phyloP scores from a whole-genome alignment of 2,888 invertebrate species.

The Augochlorella aurata region DNA sequence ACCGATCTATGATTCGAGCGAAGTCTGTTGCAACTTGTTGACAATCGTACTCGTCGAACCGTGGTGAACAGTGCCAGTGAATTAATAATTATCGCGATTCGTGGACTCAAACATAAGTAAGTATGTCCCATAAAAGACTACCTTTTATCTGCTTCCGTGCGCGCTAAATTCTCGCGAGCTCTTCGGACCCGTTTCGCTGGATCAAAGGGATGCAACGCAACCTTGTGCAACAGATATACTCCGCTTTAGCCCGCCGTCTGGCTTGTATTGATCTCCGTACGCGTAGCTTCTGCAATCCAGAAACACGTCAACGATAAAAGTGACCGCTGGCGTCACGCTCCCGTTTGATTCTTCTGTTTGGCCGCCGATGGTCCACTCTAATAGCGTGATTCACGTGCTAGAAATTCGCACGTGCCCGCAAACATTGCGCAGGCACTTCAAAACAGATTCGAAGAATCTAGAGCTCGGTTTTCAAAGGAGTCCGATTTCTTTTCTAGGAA shows the following conservation, averaged over 20 bases:
- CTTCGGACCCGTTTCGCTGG: not conserved
- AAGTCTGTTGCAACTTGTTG: not conserved
- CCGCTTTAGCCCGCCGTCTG: slow-evolving; percentile 16
- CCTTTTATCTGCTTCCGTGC: not conserved
- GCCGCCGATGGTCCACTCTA: slow-evolving; percentile 29
- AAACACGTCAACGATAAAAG: slow-evolving; percentile 62
- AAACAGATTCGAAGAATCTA: not conserved
- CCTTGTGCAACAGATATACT: slow-evolving; percentile 3
- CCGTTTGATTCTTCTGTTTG: slow-evolving; percentile 22
- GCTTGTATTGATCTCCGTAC: slow-evolving; percentile 49
- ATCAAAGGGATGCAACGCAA: not conserved
- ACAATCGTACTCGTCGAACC: not conserved
- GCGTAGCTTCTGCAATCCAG: slow-evolving; percentile 34
- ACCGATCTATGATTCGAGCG: not conserved
- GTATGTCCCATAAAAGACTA: not conserved
- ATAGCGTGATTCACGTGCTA: slow-evolving; percentile 34
- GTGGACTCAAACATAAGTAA: not conserved
- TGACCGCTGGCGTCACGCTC: slow-evolving; percentile 40
- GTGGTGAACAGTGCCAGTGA: not conserved
- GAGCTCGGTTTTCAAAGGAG: too few species aligned
- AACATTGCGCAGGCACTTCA: not conserved
- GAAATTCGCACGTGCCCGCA: not conserved
- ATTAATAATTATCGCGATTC: not conserved
- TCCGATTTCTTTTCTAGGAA: slow-evolving; percentile 46
- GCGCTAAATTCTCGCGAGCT: not conserved